Base-by-base conservation (phyloP, 2,797 vertebrate genomes). In the Chelonia mydas region DNA sequence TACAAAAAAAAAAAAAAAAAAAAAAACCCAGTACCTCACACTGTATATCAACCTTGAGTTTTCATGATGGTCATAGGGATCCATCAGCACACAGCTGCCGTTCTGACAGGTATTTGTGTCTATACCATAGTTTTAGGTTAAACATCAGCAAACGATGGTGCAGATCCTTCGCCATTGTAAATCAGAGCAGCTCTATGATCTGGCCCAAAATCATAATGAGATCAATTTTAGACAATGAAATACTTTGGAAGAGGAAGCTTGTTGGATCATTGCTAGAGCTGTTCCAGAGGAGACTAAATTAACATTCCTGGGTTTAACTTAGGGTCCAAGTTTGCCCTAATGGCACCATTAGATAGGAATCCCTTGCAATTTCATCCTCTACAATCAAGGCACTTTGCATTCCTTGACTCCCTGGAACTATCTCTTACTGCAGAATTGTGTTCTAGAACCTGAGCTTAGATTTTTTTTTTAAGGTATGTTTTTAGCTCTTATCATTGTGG, bases 391-490 rank as follows among this genome's bases (percentile, higher is more conserved):
- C 57, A 6, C 37, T 74, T 3, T 87, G 10, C 17, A 84, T 31
- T 83, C 27, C 33, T 49, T 3, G 5, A 11, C 59, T 93, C 80
- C 49, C 59, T 17, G 85, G 19, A 7, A 85, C 37, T 23, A 49
- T 2, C 3, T 45, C 51, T 85, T 83, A 2, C 51, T 90, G 47
- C 47, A 88, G 72, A 92, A 92, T 0, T 1, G 16, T 12, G 15
- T 41, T 54, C 5, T 9, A 94, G 94, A 91, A 79, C 31, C 54
- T 37, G 31, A 95, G 55, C 6, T 90, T 92, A 7, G 5, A 57
- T 84, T 25, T 92, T 83, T 92, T 83, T 3, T 51, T 84, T 79
- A 37, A 81, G 51, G 33, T 54, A 37, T 54, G 8, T 81, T 54
- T 53, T 54, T 87, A 51, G 61, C 17, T 65, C 61, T 7, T 82